Evolutionary conservation across 2,888 invertebrate species (phyloP), one percentile per base, ranked within the genome.

Genomic region (Phrixothrix hirtus): DNA sequence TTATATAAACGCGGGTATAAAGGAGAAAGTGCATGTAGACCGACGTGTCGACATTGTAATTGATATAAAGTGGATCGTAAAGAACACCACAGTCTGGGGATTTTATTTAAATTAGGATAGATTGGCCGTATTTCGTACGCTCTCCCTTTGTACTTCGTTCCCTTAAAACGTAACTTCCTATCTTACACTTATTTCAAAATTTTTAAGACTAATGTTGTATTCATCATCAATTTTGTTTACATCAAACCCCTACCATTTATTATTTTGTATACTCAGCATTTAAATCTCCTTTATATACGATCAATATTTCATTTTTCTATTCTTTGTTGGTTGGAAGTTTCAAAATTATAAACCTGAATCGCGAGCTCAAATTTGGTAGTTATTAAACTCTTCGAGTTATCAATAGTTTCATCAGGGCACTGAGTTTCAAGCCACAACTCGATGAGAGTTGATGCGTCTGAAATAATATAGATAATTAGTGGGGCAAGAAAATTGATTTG

Each of bases 91-190:
- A 54, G 54, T 49, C 49, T 39, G 17, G 55, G 55, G 55, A 55
- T 55, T 55, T 55, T 51, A 55, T 55, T 55, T 55, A 55, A 55
- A 55, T 55, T 55, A 55, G 55, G 47, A 55, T 51, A 51, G 54
- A 54, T 54, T 49, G 54, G 54, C 34, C 31, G 43, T 45, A 49
- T 35, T 45, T 54, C 49, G 44, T 43, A 15, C 53, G 26, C 14
- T 43, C 31, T 42, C 21, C 36, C 39, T 52, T 51, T 51, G 27
- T 45, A 39, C 32, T 51, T 50, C 41, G 14, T 42, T 34, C 49
- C 41, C 31, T 21, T 29, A 29, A 45, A 45, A 32, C 11, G 16
- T 32, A 17, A 17, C 26, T 36, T 36, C 16, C 36, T 11, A 31
- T 13, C 10, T 31, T 13, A 2, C n/a, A 16, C 15, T 35, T 35